phyloP scores from a whole-genome alignment of 1,140 invertebrate genomes.

The Drosophila varians region DNA sequence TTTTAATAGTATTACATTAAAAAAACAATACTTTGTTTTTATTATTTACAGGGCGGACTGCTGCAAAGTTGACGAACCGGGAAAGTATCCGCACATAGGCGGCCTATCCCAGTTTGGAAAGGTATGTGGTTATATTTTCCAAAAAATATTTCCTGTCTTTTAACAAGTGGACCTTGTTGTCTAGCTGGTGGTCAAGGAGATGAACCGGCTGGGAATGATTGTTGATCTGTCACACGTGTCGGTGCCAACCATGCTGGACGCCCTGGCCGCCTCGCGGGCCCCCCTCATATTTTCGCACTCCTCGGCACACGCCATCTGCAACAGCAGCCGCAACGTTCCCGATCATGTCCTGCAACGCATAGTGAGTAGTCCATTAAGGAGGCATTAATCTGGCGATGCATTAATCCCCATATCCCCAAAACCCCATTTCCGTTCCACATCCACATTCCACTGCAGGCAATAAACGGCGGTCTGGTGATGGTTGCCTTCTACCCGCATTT shows the following conservation, averaged over 20 bases:
- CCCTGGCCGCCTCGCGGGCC: conserved; percentile 89
- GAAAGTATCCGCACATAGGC: conserved; percentile 88
- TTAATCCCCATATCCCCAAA: conserved; percentile 20
- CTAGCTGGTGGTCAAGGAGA: conserved; percentile 91
- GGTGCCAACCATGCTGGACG: conserved; percentile 91
- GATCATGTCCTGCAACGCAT: conserved; percentile 91
- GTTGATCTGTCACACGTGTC: conserved; percentile 95
- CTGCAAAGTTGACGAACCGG: conserved; percentile 87
- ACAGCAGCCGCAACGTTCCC: conserved; percentile 93
- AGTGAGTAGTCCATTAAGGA: conserved; percentile 85
- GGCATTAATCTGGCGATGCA: conserved; percentile 19
- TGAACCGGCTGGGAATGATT: conserved; percentile 96
- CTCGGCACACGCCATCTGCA: conserved; percentile 92
- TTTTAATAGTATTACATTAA: neutral
- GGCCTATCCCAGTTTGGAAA: conserved; percentile 91
- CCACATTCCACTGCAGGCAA: conserved; percentile 79
- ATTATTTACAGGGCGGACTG: conserved; percentile 87
- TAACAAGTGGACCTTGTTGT: neutral
- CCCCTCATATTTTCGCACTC: conserved; percentile 96
- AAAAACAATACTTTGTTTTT: neutral
- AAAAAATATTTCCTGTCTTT: too few relatives aligned
- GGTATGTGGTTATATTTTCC: conserved; percentile 84
- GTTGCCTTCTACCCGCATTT: conserved; percentile 94
- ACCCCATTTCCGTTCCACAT: conserved; percentile 8
- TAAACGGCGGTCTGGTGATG: conserved; percentile 94